These are phyloP conservation scores for Hydropsyche betteni DNA, from an alignment of 2,888 invertebrate genomes.

Conservation along the genomic window DNA sequence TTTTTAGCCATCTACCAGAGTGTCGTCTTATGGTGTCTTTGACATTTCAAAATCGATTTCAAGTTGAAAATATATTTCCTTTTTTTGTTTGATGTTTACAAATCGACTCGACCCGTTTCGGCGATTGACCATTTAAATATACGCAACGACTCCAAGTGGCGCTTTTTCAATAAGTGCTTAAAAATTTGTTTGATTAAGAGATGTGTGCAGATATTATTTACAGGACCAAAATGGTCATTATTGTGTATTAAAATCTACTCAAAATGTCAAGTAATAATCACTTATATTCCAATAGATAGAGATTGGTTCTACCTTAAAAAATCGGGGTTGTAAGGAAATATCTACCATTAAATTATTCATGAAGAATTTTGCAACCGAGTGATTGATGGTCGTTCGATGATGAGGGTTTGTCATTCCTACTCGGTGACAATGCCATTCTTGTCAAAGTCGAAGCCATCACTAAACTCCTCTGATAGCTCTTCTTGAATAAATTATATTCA, in stretches of 20 bases:
- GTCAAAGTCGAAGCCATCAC: too few relatives aligned
- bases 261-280: constrained; percentile 12
- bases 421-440: constrained; percentile 19
- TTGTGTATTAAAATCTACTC: too few relatives aligned
- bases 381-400: constrained; percentile 42
- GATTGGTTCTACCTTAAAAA: constrained; percentile 22
- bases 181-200: not conserved
- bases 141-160: constrained; percentile 11
- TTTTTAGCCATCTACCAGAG: not conserved
- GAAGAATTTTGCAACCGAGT: constrained; percentile 35
- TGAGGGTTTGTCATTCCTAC: constrained; percentile 34
- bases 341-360: constrained; percentile 47
- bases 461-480: too few relatives aligned
- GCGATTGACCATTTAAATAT: not conserved
- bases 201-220: constrained; percentile 9
- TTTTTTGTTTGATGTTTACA: not conserved
- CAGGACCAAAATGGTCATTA: not conserved
- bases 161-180: constrained; percentile 10
- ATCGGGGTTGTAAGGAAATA: constrained; percentile 10
- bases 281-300: constrained; percentile 32
- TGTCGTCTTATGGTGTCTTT: not conserved
- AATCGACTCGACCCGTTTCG: constrained; percentile 13
- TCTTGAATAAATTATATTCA: too few relatives aligned
- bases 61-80: not conserved
- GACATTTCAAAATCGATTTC: not conserved